Evolutionary conservation across 2,113 vertebrate genomes (phyloP), one percentile per base, ranked within the genome.

Genomic region (Pterocles orientalis): DNA sequence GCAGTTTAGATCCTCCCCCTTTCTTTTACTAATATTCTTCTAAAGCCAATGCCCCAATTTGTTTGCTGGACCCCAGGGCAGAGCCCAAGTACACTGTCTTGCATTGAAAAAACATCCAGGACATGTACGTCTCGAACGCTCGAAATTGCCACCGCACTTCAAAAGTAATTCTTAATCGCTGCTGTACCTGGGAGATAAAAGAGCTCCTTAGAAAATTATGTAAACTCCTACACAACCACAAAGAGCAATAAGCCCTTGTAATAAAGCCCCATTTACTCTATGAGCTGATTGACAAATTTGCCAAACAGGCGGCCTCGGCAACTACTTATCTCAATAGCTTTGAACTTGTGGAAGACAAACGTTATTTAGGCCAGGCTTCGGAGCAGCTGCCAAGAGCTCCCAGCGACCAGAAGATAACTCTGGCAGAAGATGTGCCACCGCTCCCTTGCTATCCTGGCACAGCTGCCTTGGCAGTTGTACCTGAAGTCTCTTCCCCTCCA

Each of bases 321-420:
- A 64, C 83, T 90, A 89, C 72, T 96, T 90, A 88, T 53, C 90
- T 97, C 93, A 83, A 34, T 10, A 93, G 83, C 82, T 97, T 79
- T 88, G 57, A 96, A 61, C 70, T 86, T 64, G 0, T 89, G 70
- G 89, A 95, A 95, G 43, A 84, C 61, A 94, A 96, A 91, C 3
- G 8, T 70, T 77, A 77, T 88, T 96, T 94, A 95, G 80, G 94
- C 73, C 73, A 85, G 62, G 82, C 26, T 51, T 91, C 1, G 0
- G 88, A 86, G 89, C 20, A 64, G 89, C 76, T 97, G 90, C 95
- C 97, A 97, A 93, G 86, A 84, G 75, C 48, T 86, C 36, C 47
- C 83, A 79, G 64, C 78, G 58, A 68, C 51, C 29, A 90, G 83
- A 69, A 91, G 91, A 50, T n/a, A 71, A 96, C 33, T 92, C 61